Evolutionary conservation across 2,888 invertebrate genomes (phyloP), one percentile per base, ranked within the genome.

Genomic region (Hylaea fasciaria): DNA sequence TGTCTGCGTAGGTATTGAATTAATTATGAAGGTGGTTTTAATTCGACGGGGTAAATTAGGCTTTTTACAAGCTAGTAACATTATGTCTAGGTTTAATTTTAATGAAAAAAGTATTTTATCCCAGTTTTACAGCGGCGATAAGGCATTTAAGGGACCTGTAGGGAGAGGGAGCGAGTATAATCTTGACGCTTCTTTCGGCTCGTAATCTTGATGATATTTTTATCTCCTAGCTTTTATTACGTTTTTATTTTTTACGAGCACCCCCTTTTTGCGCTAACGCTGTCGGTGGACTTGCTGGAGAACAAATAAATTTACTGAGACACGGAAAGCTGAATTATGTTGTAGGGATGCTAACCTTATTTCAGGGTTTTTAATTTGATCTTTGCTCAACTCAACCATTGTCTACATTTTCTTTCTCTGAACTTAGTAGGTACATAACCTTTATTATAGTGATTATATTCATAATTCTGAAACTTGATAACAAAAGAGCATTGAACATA

Each of bases 201-300:
- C 79, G 71, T 83, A 83, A 85, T 85, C 84, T 80, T 78, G 76
- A 83, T 79, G 79, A 82, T 85, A 80, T 83, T 87, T 86, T 87
- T 86, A 85, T 83, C 77, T 77, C 64, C 64, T 74, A 70, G 72
- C 72, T 80, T 83, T 86, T 86, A 83, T 82, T 80, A 77, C 69
- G 71, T 78, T 82, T 83, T 81, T 80, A 82, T 81, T 81, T 83
- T 84, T 85, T 84, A 82, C 73, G 81, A 77, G 68, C 70, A 62
- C 69, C 72, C 72, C 71, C 68, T 77, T 74, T 66, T 65, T 56
- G 43, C 57, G 63, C 41, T 68, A 69, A 65, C 61, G 61, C 62
- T 67, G 76, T 76, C 59, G 55, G 68, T 60, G 65, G 68, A 73
- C 73, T 80, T 78, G 73, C 76, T 70, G 68, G 72, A 69, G 67